Evolutionary conservation across 2,888 invertebrate species (phyloP).

Genomic region (Aproaerema taeniolella): DNA sequence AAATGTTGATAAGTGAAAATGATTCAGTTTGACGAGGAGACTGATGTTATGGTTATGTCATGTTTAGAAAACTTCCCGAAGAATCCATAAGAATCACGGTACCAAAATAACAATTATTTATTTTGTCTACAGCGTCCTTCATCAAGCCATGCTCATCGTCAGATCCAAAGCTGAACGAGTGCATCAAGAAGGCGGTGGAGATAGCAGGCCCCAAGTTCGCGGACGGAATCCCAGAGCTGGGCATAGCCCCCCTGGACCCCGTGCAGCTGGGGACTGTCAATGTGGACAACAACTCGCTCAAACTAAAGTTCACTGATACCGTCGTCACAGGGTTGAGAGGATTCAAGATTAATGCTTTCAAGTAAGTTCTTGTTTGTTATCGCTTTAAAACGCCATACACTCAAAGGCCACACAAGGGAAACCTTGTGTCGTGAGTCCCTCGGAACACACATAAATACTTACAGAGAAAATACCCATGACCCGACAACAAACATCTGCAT

Average conservation of each 20-base stretch:
- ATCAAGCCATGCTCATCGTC: conserved; percentile 62
- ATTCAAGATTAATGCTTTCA: conserved; percentile 54
- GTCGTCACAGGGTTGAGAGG: conserved; percentile 60
- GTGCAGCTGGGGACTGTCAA: conserved; percentile 60
- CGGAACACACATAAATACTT: too few relatives aligned
- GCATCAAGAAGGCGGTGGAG: conserved; percentile 48
- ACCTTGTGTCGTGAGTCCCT: too few relatives aligned
- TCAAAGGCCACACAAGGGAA: too few relatives aligned
- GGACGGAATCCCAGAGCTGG: conserved; percentile 63
- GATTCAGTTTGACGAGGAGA: too few relatives aligned
- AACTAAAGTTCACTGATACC: conserved; percentile 61
- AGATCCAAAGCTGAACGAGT: conserved; percentile 56
- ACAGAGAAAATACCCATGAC: too few relatives aligned
- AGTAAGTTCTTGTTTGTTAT: conserved; percentile 39
- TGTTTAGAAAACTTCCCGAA: too few relatives aligned
- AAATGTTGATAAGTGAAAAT: too few relatives aligned
- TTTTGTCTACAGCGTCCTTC: conserved; percentile 54
- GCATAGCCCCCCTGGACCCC: conserved; percentile 67
- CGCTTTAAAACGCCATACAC: too few relatives aligned
- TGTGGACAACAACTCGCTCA: conserved; percentile 60
- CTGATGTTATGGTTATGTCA: too few relatives aligned
- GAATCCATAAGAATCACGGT: too few relatives aligned
- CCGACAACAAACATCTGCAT: too few relatives aligned
- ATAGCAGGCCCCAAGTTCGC: conserved; percentile 49
- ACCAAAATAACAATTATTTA: too few relatives aligned